Percentiles rank a stretch among this genome's conserved stretches.
Conservation (phyloP, 2,113 vertebrate species). For the Nannospalax galili region DNA sequence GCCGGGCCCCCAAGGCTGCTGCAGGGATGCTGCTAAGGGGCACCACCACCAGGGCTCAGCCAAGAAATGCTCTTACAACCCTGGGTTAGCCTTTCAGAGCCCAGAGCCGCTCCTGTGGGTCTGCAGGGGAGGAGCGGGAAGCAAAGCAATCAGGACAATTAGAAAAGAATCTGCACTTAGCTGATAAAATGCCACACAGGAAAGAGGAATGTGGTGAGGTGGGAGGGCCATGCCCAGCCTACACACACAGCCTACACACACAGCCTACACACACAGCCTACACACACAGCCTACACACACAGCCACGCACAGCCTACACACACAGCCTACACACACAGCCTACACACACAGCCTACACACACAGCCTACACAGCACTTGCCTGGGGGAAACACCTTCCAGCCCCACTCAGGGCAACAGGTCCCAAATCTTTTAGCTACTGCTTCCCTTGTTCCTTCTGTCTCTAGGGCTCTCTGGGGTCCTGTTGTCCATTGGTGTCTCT, state of each 20-base stretch:
- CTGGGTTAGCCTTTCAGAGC: background rate
- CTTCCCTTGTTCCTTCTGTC: no score
- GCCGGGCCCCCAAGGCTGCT: background rate
- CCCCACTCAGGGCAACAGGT: background rate
- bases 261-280: accelerated
- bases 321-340: no score
- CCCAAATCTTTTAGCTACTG: background rate
- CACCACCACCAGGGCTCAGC: background rate
- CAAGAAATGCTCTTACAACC: background rate
- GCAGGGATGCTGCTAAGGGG: accelerated
- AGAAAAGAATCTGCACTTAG: background rate
- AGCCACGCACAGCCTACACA: accelerated
- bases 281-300: no score
- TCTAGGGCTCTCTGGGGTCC: background rate
- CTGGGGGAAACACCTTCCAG: background rate
- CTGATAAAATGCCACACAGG: background rate
- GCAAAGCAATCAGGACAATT: background rate
- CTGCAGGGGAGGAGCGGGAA: background rate
- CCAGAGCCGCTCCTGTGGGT: background rate
- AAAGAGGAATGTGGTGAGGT: background rate
- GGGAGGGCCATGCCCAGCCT: background rate
- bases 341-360: accelerated
- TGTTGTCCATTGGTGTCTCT: background rate
- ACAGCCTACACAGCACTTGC: accelerated
- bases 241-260: accelerated